Evolutionary conservation across 2,797 vertebrate species (phyloP), one percentile per base, ranked within the genome.

Genomic region (Acanthurus tractus): DNA sequence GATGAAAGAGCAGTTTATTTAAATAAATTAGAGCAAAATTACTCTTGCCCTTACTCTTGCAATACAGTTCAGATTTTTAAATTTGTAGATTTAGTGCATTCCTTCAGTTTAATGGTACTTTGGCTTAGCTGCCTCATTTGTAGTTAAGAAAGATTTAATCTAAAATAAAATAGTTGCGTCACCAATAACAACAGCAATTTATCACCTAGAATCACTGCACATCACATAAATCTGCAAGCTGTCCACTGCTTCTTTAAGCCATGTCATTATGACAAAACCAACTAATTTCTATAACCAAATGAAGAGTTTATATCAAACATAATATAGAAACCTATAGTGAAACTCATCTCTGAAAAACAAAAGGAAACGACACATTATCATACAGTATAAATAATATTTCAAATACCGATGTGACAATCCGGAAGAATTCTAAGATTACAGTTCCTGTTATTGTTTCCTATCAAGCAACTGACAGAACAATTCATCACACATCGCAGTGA

Each of bases 391-490:
- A 93, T 89, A 83, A 93, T 91, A 84, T 89, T 80, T 88, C 75
- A 89, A 91, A 92, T 91, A 83, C 87, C 89, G 40, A 80, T 78
- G 77, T 71, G 87, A 90, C 90, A 91, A 91, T 83, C 79, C 63
- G 79, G 82, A 89, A 83, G 83, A 89, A 83, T 89, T 93, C 92
- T 91, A 93, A 93, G 88, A 93, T 93, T 94, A 92, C 87, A 93
- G 89, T 95, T 96, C 95, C 95, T 95, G 95, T 95, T 96, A 92
- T 95, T 95, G 93, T 95, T 94, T 95, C 91, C 91, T 91, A 93
- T 94, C 92, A 89, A 92, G 90, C 80, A 53, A 85, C 83, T 83
- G 92, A 84, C 87, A 87, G 83, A 91, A 38, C 68, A 58, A 94
- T 95, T 85, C 81, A 94, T 96, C 95, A 94, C 82, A 89, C 80